Evolutionary conservation across 2,797 vertebrate genomes (phyloP), one percentile per base, ranked within the genome.

Genomic region (Spea hammondii): DNA sequence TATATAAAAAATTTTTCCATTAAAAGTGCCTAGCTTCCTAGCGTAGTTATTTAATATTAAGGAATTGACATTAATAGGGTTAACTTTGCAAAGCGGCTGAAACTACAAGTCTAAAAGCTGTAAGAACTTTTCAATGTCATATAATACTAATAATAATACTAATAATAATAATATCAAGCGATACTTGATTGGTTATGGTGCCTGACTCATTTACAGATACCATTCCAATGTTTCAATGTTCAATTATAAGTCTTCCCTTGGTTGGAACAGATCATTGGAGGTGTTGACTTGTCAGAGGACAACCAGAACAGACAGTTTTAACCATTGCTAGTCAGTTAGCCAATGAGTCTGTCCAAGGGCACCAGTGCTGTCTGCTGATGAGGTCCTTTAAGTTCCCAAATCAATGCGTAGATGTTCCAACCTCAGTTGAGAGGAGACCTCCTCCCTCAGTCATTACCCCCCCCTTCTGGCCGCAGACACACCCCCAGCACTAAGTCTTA

Each of bases 1-100:
- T 62, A 62, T 4, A 62, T 62, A 62, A 0, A 62, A 74, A 73
- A 77, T 77, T 53, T 77, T 75, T 80, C 71, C 72, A 74, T 76
- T 46, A 71, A 70, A 65, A 8, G 67, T 71, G 67, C 46, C 59
- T 70, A 14, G 10, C 46, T 71, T 73, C 47, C 65, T 75, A 51
- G 14, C 75, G 48, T 64, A 60, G 53, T 32, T 51, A 32, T 14
- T 72, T 59, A 71, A 71, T 65, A 75, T 65, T 48, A 65, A 10
- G 51, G 17, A 65, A 71, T 45, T 73, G 53, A 51, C 62, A 53
- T 50, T 13, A 4, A 60, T 75, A 69, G 64, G 51, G 55, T 74
- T 67, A 60, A 67, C 32, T 32, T 72, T 67, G 51, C 49, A n/a
- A 44, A 5, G 8, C 49, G 65, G 32, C 32, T 32, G 32, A 32